These are phyloP conservation scores for Castor canadensis DNA, from an alignment of 2,113 vertebrate species.

Conservation along the genomic window DNA sequence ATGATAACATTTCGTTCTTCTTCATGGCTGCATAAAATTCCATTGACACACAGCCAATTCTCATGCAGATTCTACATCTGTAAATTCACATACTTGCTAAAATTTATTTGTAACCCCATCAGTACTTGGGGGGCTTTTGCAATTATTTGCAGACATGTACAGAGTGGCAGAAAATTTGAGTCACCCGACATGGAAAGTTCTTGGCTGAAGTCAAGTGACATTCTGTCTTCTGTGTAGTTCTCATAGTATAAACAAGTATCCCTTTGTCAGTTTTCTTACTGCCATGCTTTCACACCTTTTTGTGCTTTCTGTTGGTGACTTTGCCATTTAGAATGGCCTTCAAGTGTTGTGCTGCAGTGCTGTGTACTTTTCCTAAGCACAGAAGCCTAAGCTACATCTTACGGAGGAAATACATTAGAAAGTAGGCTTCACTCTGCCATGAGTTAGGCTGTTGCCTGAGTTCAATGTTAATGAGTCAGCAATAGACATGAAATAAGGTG, in stretches of 20 bases:
- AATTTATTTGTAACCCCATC: not conserved
- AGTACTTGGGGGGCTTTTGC: not conserved
- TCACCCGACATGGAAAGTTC: not conserved
- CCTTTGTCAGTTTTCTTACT: not conserved
- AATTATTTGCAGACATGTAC: not conserved
- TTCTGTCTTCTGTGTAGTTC: not conserved
- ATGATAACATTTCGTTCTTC: no score
- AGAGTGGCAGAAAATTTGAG: not conserved
- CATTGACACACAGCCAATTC: no score
- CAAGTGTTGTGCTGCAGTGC: not conserved
- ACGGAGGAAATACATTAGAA: not conserved
- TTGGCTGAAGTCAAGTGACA: not conserved
- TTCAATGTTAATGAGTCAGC: not conserved
- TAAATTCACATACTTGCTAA: not conserved
- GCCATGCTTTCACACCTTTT: not conserved
- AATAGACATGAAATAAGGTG: not conserved
- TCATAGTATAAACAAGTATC: not conserved
- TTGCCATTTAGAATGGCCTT: not conserved
- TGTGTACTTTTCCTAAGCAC: not conserved
- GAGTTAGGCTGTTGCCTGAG: not conserved
- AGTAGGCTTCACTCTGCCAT: not conserved
- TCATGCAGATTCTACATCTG: not conserved
- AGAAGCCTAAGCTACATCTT: not conserved
- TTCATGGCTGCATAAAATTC: no score
- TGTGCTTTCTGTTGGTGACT: not conserved